These are phyloP conservation scores for Toxotes jaculatrix DNA, from an alignment of 2,113 vertebrate species.

Conservation along the genomic window DNA sequence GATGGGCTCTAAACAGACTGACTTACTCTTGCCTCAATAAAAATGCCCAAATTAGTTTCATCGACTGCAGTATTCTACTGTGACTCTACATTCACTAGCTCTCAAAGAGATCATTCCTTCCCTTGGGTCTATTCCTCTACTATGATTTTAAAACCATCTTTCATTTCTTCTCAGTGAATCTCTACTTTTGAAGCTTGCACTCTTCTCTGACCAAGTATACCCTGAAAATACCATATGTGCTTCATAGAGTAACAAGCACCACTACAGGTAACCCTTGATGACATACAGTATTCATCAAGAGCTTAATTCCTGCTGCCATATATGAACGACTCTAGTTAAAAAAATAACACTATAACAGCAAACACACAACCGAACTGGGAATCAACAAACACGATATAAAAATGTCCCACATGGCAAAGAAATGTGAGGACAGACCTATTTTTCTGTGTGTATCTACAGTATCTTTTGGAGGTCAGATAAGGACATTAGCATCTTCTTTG, in stretches of 20 bases:
- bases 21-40: conserved; percentile 48
- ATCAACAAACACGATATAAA: conserved; percentile 19
- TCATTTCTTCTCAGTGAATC: conserved; percentile 4
- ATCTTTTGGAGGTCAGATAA: conserved; percentile 39
- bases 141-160: conserved; percentile 24
- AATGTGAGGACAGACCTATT: conserved; percentile 10
- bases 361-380: conserved; percentile 6
- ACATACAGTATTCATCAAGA: neutral
- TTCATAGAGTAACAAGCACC: neutral
- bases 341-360: neutral
- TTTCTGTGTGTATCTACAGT: conserved; percentile 10
- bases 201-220: neutral
- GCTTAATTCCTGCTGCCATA: neutral
- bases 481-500: conserved; percentile 15
- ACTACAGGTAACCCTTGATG: neutral
- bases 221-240: neutral
- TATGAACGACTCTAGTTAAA: neutral
- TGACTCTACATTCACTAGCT: conserved; percentile 29
- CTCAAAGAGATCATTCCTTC: conserved; percentile 30
- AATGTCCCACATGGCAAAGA: neutral
- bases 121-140: conserved; percentile 21
- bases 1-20: conserved; percentile 42
- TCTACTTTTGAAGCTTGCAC: neutral
- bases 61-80: conserved; percentile 46
- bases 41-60: conserved; percentile 58